Evolutionary conservation across 1,140 invertebrate genomes (phyloP), one percentile per base, ranked within the genome.

Genomic region (Cecropterus lyciades): DNA sequence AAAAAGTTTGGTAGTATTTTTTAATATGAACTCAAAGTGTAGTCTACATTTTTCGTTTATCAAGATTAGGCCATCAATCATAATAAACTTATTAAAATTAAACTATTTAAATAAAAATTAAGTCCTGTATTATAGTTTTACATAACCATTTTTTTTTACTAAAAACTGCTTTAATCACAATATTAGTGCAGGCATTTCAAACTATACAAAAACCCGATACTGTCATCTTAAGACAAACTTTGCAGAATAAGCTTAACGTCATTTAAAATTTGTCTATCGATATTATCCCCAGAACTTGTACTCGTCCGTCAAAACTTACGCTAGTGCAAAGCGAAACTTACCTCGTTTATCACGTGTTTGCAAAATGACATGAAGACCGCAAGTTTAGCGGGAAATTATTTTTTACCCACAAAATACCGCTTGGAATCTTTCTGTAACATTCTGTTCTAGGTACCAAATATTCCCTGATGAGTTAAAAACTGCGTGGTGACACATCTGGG

Each of bases 311-410:
- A 59, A 59, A 43, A 59, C 40, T 59, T 59, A 20, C 45, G 37
- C n/a, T 56, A 27, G 42, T 45, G 42, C 11, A 27, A 4, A 13
- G 9, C 10, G 10, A 59, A 59, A 59, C 43, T 59, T 59, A 33
- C 11, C 42, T 59, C 43, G 56, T 59, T 48, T 48, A 33, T 59
- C 56, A 59, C 43, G 11, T 48, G 42, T 59, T 30, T 59, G 10
- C 11, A 46, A 59, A 59, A 40, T 57, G 55, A 59, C 56, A 59
- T 33, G 42, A 20, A 3, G 17, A 42, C 40, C 20, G 7, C 7
- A 57, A 59, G 2, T 59, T 59, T 27, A n/a, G 14, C 24, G 52
- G 48, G 33, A 59, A 30, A 59, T 56, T 56, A 46, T 59, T 46
- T 46, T 56, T 45, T 59, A 46, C 14, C 43, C 8, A 59, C 48